Percentiles rank a stretch among this genome's conserved stretches.
Evolutionary conservation across 2,113 vertebrate genomes (phyloP).

Genomic region (Stigmatopora nigra): DNA sequence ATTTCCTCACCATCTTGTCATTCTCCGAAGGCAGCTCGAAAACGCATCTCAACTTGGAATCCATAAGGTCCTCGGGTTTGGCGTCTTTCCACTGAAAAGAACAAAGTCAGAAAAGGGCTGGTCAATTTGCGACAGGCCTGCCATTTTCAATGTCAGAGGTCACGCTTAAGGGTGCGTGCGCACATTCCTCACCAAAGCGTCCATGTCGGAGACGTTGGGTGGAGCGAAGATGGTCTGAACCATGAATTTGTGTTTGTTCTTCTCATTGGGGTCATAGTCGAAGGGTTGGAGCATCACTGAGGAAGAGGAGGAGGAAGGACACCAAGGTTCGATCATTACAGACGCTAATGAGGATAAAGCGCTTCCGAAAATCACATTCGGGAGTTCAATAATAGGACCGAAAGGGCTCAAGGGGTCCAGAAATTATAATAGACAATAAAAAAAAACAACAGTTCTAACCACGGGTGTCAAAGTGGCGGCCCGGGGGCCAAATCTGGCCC

Average conservation of each 20-base stretch:
- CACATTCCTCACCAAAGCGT: conserved; percentile 82
- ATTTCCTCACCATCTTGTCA: conserved; percentile 88
- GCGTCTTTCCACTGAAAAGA: conserved; percentile 93
- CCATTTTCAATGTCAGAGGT: neutral
- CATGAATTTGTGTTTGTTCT: conserved; percentile 99
- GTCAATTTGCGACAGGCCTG: too few species aligned
- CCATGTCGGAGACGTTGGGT: conserved; percentile 83
- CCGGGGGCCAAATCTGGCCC: too few species aligned
- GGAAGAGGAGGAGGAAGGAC: conserved; percentile 27
- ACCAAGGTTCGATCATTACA: neutral
- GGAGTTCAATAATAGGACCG: too few species aligned
- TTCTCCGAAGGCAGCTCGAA: conserved; percentile 97
- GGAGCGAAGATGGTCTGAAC: conserved; percentile 98
- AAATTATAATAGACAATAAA: too few species aligned
- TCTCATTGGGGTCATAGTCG: conserved; percentile 98
- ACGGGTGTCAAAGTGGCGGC: too few species aligned
- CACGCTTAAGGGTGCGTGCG: too few species aligned
- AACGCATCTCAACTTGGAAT: conserved; percentile 98
- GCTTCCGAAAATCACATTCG: too few species aligned
- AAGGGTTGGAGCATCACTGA: conserved; percentile 98
- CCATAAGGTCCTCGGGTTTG: conserved; percentile 97
- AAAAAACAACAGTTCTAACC: too few species aligned
- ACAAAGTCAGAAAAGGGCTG: neutral
- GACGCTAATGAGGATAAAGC: too few species aligned
- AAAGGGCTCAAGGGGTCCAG: too few species aligned